A percentile compares a stretch with the other conserved stretches of the same genome.
Evolutionary conservation across 2,113 vertebrate species (phyloP).

Genomic region (Salvelinus alpinus): DNA sequence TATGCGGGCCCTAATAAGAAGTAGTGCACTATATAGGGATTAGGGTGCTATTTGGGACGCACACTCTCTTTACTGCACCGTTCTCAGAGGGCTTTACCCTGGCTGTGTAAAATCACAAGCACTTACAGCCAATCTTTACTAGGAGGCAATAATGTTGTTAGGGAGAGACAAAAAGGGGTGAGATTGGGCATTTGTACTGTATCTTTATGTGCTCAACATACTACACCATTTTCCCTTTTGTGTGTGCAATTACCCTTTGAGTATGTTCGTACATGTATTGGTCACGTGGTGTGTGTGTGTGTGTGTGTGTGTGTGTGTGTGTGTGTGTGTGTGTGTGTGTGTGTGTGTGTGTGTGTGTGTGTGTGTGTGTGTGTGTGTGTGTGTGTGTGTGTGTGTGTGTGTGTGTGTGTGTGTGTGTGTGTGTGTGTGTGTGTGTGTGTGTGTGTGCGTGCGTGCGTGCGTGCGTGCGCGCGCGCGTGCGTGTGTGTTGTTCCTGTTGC

Average conservation of each 20-base stretch:
- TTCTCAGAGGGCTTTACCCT: constrained; percentile 41
- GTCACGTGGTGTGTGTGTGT: too few relatives aligned
- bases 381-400: neutral
- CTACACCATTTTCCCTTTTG: constrained; percentile 17
- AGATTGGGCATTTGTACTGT: constrained; percentile 49
- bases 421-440: too few relatives aligned
- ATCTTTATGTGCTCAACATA: constrained; percentile 57
- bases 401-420: neutral
- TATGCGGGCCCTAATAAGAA: too few relatives aligned
- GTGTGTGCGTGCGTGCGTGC: neutral
- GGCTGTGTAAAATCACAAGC: constrained; percentile 61
- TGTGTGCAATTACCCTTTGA: constrained; percentile 50
- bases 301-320: neutral
- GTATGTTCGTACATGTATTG: constrained; percentile 41
- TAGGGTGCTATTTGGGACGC: too few relatives aligned
- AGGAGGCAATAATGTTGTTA: constrained; percentile 56
- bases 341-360: too few relatives aligned
- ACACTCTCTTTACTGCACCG: constrained; percentile 40
- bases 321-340: too few relatives aligned
- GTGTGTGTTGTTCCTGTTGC: neutral
- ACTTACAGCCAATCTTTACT: constrained; percentile 51
- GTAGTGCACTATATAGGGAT: too few relatives aligned
- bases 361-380: neutral
- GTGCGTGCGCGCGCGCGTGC: neutral
- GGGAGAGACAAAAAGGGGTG: constrained; percentile 53